Conservation (phyloP, 2,888 invertebrate genomes). For the Polylopha cassiicola region DNA sequence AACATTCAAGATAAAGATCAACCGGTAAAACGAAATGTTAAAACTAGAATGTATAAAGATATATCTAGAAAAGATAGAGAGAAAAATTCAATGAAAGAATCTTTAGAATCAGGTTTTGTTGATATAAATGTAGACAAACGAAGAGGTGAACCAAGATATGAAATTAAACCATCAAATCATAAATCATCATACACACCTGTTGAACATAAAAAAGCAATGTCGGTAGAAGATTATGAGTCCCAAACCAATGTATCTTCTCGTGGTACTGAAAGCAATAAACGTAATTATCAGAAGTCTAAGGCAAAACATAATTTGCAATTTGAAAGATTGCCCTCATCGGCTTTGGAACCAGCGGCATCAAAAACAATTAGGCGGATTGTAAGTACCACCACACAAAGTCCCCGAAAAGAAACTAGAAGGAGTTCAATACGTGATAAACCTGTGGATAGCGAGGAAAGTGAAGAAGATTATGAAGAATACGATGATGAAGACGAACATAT, state of each 20-base stretch:
- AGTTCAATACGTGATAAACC: background rate
- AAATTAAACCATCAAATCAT: constrained; percentile 54
- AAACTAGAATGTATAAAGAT: constrained; percentile 50
- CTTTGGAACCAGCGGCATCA: constrained; percentile 33
- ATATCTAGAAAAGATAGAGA: constrained; percentile 58
- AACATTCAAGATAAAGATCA: constrained; percentile 42
- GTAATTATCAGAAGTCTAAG: no score
- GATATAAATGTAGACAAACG: constrained; percentile 55
- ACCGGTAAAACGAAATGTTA: constrained; percentile 42
- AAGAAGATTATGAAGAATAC: constrained; percentile 42
- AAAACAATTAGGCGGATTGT: constrained; percentile 25
- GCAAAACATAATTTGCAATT: no score
- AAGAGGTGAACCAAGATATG: constrained; percentile 66
- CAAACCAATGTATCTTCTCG: no score
- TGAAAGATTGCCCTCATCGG: background rate
- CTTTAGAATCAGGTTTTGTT: constrained; percentile 40
- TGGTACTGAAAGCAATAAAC: no score
- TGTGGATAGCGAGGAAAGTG: constrained; percentile 42
- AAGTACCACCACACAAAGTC: constrained; percentile 19
- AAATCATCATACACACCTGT: constrained; percentile 54
- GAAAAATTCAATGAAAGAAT: constrained; percentile 29
- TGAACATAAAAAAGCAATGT: constrained; percentile 51
- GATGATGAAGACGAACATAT: constrained; percentile 31
- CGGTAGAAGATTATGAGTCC: constrained; percentile 48
- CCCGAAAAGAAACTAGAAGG: constrained; percentile 4